Evolutionary conservation across 2,888 invertebrate species (phyloP).

Genomic region (Chymomyza fuscimana): DNA sequence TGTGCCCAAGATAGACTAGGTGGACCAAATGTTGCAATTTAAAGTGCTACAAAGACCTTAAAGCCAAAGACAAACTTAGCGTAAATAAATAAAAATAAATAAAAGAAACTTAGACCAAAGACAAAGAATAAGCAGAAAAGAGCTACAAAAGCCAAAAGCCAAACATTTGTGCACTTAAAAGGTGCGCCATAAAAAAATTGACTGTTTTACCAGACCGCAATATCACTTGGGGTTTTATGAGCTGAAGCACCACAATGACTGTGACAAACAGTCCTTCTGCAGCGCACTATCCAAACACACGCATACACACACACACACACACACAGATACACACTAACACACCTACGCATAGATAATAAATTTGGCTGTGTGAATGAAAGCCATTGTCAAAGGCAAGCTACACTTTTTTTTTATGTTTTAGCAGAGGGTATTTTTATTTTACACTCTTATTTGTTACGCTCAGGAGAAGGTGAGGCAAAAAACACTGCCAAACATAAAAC

Average conservation of each 20-base stretch:
- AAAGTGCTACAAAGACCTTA: not conserved
- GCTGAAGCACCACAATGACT: not conserved
- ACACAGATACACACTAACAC: not conserved
- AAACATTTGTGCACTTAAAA: slow-evolving; percentile 57
- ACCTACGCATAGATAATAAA: not conserved
- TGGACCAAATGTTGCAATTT: slow-evolving; percentile 12
- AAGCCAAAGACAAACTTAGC: not conserved
- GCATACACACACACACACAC: too few relatives aligned
- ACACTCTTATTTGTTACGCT: not conserved
- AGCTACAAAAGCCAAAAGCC: slow-evolving; percentile 54
- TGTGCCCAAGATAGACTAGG: not conserved
- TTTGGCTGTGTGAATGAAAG: not conserved
- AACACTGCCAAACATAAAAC: not conserved
- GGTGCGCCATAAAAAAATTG: slow-evolving; percentile 59
- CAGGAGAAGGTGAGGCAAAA: not conserved
- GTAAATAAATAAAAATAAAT: not conserved
- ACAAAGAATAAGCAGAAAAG: not conserved
- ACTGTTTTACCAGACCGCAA: slow-evolving; percentile 49
- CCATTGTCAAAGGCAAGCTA: not conserved
- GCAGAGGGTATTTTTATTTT: not conserved
- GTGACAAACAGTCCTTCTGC: not conserved
- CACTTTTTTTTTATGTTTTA: not conserved
- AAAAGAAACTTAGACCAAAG: slow-evolving; percentile 2
- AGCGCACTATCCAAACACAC: not conserved
- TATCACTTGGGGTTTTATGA: not conserved